phyloP scores from a whole-genome alignment of 2,797 vertebrate genomes.

The Cygnus olor region DNA sequence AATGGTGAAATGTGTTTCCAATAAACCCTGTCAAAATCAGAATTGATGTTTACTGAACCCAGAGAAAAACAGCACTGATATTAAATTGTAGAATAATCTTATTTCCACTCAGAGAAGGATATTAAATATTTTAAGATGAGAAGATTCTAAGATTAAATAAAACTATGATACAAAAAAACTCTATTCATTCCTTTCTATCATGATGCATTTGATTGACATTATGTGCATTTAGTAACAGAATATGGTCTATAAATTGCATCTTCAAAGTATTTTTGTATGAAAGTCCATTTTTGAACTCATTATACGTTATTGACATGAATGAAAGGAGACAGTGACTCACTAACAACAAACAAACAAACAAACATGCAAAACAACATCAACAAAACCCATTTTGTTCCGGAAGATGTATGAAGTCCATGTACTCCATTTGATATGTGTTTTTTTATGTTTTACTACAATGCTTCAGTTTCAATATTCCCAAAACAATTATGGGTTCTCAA shows the following conservation, averaged over 20 bases:
- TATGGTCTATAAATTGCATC: not conserved
- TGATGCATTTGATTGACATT: not conserved
- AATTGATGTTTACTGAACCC: not conserved
- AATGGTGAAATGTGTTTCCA: not conserved
- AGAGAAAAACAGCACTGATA: not conserved
- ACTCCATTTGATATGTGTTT: not conserved
- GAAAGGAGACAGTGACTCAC: not conserved
- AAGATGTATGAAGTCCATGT: not conserved
- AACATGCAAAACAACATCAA: too few relatives aligned
- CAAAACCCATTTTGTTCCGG: rapidly evolving
- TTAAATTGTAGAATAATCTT: not conserved
- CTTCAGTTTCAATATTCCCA: not conserved
- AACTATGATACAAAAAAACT: not conserved
- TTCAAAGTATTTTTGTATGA: not conserved
- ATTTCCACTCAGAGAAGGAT: not conserved
- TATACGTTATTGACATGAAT: not conserved
- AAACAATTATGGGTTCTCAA: not conserved
- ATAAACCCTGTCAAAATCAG: not conserved
- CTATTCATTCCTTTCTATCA: not conserved
- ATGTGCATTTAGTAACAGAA: not conserved
- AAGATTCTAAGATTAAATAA: not conserved
- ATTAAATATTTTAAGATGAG: not conserved
- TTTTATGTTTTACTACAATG: not conserved
- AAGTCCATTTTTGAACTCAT: not conserved
- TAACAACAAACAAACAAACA: not conserved